These are phyloP conservation scores for Epizoanthus illoricatus DNA, from an alignment of 92 coral and sea anemone genomes.

Conservation along the genomic window DNA sequence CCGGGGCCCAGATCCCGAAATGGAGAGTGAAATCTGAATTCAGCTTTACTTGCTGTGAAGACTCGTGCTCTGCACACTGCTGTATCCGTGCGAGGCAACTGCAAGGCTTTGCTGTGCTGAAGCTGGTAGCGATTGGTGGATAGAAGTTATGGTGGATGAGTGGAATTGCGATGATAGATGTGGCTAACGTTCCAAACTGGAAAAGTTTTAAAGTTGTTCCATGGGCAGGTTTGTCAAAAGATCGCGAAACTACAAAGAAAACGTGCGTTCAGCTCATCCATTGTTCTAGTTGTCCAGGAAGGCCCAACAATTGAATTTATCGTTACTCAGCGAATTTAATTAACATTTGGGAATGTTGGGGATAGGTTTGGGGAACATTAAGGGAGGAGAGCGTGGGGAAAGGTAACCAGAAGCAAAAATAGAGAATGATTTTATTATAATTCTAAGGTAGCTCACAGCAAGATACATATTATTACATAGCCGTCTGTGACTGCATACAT, in stretches of 20 bases:
- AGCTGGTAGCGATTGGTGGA: slow-evolving; percentile 2
- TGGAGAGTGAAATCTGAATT: slow-evolving; percentile 82
- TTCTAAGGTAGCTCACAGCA: too few relatives aligned
- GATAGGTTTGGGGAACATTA: too few relatives aligned
- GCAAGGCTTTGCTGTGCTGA: not conserved
- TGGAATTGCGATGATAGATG: not conserved
- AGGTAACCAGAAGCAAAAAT: too few relatives aligned
- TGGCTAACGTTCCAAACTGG: not conserved
- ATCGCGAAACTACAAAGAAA: not conserved
- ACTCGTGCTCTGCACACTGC: not conserved
- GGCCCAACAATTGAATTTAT: slow-evolving; percentile 15
- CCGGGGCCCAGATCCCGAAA: slow-evolving; percentile 77
- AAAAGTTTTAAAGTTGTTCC: not conserved
- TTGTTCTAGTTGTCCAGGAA: not conserved
- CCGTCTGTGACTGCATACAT: too few relatives aligned
- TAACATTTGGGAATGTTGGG: not conserved
- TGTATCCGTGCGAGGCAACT: not conserved
- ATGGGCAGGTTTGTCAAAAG: not conserved
- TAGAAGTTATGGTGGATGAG: not conserved
- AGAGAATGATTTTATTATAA: too few relatives aligned
- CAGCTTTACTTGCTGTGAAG: not conserved
- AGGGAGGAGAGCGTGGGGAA: too few relatives aligned
- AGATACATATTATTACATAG: too few relatives aligned
- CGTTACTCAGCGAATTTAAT: slow-evolving; percentile 3
- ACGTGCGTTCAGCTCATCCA: not conserved